phyloP scores from a whole-genome alignment of 2,113 vertebrate genomes.

The Chascanopsetta lugubris region DNA sequence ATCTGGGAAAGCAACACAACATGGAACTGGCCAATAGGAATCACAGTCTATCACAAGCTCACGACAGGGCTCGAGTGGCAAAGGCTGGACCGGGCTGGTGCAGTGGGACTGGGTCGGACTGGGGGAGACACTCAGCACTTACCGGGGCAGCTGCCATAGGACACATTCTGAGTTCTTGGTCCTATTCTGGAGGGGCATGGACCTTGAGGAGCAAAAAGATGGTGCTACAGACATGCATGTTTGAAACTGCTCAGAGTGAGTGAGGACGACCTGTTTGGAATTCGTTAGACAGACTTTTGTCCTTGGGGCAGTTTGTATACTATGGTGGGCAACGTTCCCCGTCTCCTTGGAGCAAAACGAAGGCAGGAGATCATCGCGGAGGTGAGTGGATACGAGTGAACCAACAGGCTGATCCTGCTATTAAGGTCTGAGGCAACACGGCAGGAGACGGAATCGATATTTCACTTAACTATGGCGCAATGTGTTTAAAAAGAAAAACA shows the following conservation, averaged over 20 bases:
- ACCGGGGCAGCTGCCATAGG: constrained; percentile 79
- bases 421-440: constrained; percentile 65
- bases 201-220: constrained; percentile 81
- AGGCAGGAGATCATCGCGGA: constrained; percentile 57
- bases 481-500: constrained; percentile 1
- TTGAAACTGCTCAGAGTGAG: constrained; percentile 56
- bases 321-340: constrained; percentile 17
- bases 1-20: constrained; percentile 52
- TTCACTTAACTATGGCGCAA: constrained; percentile 58
- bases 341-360: constrained; percentile 45
- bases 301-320: constrained; percentile 44
- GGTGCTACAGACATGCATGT: constrained; percentile 74
- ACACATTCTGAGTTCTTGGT: constrained; percentile 79
- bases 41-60: constrained; percentile 51
- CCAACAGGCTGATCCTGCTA: constrained; percentile 68
- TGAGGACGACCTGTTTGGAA: constrained; percentile 43
- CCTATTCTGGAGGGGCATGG: constrained; percentile 80
- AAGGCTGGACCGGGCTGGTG: constrained; percentile 64
- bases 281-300: constrained; percentile 37
- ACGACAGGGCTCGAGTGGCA: constrained; percentile 60
- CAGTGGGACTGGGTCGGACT: constrained; percentile 63
- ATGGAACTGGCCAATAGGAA: constrained; percentile 31
- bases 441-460: constrained; percentile 65
- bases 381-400: constrained; percentile 60
- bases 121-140: constrained; percentile 76